Conservation (phyloP, 2,113 vertebrate genomes). For the Puffinus mauretanicus region DNA sequence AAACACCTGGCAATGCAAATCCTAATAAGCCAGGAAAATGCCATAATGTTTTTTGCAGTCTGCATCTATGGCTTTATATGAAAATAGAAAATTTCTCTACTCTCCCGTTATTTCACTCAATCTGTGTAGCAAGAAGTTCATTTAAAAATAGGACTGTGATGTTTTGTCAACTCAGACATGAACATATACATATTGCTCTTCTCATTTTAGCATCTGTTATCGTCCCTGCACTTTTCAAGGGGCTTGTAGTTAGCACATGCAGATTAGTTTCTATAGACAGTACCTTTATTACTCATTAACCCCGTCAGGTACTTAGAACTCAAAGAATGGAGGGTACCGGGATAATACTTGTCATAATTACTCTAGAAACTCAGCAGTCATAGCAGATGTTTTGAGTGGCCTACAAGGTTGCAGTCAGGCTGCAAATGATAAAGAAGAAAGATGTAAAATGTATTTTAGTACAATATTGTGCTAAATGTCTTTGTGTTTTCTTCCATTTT, state of each 20-base stretch:
- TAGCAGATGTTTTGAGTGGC: neutral
- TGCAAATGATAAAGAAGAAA: neutral
- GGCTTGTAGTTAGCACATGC: neutral
- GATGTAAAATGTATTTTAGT: neutral
- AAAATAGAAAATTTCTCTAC: neutral
- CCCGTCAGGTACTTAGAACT: rapidly evolving
- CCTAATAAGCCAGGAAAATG: neutral
- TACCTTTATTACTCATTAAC: neutral
- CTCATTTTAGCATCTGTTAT: constrained; percentile 4
- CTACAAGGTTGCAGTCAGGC: neutral
- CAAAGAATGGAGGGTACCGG: neutral
- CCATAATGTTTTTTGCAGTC: neutral
- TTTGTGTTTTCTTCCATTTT: constrained; percentile 2
- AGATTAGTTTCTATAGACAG: neutral
- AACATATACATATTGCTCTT: neutral
- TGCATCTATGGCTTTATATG: neutral
- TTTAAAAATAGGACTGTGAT: constrained; percentile 4
- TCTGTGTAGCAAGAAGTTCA: neutral
- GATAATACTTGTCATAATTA: neutral
- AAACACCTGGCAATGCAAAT: neutral
- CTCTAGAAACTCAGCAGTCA: neutral
- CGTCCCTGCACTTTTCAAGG: neutral
- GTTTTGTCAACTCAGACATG: neutral
- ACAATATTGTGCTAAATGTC: neutral
- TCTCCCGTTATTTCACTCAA: neutral